Base-by-base conservation (phyloP, 2,797 vertebrate species). In the Sebastiscus tertius region DNA sequence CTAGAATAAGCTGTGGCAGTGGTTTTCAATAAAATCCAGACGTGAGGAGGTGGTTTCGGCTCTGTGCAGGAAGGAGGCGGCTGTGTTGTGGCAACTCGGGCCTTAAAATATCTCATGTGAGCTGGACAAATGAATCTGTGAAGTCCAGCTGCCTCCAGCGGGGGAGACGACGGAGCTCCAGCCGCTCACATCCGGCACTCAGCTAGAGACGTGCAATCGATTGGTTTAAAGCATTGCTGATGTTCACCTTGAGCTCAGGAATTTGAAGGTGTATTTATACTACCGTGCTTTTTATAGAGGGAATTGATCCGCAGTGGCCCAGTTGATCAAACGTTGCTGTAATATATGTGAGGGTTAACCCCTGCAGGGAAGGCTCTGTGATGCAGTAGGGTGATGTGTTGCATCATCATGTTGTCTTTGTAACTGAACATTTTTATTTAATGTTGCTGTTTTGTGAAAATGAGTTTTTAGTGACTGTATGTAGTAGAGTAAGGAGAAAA, bases 31-130 rank as follows among this genome's bases (percentile, higher is more conserved):
- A 5, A 4, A 4, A 52, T 67, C 70, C 34, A 74, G 20, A 69
- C 2, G 4, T 8, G 36, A 80, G 3, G 49, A 62, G 55, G 81
- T 49, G 78, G 29, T 70, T 61, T 31, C 29, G 60, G 55, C 46
- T 79, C 52, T 58, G 67, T 33, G 55, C 54, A 72, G 56, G 59
- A 72, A 26, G 69, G 42, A 74, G 73, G 42, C 42, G 0, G 78
- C 66, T 75, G 71, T 74, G 73, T 64, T 36, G 69, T 81, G 72
- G 75, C 55, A 77, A 72, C 59, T 62, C 49, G 0, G 33, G 36
- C 46, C 79, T 82, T 82, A 64, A 89, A 90, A 92, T 88, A 89
- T 67, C 75, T 66, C 6, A 2, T 33, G 63, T 55, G 61, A 84
- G 66, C 62, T 4, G 24, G 72, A 46, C 60, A 70, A 80, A 84